phyloP scores from a whole-genome alignment of 2,888 invertebrate genomes.

The Cynaeus angustus region DNA sequence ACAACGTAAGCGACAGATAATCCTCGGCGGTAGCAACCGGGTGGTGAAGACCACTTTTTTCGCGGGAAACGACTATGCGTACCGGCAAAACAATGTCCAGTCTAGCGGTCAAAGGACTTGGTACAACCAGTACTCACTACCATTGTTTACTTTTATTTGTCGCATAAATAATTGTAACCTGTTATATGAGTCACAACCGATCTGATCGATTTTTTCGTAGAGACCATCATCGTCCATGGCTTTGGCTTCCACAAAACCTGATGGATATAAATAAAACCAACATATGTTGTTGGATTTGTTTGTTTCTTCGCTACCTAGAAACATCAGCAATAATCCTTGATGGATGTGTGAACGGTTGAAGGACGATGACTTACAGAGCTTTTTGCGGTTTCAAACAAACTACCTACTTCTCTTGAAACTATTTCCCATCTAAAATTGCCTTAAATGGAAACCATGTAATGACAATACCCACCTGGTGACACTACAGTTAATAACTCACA shows the following conservation, averaged over 20 bases:
- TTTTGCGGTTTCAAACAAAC: slow-evolving; percentile 26
- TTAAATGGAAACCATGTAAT: slow-evolving; percentile 1
- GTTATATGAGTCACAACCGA: slow-evolving; percentile 70
- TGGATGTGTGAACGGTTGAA: slow-evolving; percentile 40
- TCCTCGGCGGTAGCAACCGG: slow-evolving; percentile 62
- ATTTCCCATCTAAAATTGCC: slow-evolving; percentile 20
- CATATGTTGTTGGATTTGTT: slow-evolving; percentile 62
- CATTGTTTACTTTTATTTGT: slow-evolving; percentile 71
- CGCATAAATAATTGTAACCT: slow-evolving; percentile 71
- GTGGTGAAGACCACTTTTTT: slow-evolving; percentile 69
- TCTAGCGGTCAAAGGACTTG: slow-evolving; percentile 68
- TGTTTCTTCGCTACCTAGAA: slow-evolving; percentile 54
- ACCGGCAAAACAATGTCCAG: slow-evolving; percentile 66
- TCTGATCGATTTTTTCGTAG: slow-evolving; percentile 65
- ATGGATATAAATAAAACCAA: slow-evolving; percentile 66
- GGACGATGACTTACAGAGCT: slow-evolving; percentile 36
- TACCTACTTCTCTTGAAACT: slow-evolving; percentile 24
- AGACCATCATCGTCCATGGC: slow-evolving; percentile 55
- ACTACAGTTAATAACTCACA: not conserved
- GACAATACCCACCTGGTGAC: slow-evolving; percentile 1
- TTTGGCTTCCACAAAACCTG: slow-evolving; percentile 61
- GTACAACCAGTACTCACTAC: slow-evolving; percentile 69
- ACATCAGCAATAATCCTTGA: slow-evolving; percentile 43
- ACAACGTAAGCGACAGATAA: slow-evolving; percentile 64
- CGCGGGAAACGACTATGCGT: slow-evolving; percentile 66